phyloP scores from a whole-genome alignment of 2,113 vertebrate genomes.

The Anguilla rostrata region DNA sequence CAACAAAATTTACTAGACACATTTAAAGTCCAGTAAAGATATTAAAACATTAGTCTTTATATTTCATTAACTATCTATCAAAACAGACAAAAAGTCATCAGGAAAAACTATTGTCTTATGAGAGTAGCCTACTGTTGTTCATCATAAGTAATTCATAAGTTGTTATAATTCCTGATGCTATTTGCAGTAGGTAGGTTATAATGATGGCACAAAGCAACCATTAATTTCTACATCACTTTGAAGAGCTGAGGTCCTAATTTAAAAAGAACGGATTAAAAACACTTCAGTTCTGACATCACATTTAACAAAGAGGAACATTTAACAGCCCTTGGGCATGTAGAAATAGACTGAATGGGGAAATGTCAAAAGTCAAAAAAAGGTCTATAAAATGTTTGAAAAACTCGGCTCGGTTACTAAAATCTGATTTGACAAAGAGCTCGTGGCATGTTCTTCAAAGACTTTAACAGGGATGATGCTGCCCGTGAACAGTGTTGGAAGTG shows the following conservation, averaged over 20 bases:
- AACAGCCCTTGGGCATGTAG: not conserved
- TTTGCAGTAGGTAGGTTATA: not conserved
- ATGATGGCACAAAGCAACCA: not conserved
- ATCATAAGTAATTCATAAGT: not conserved
- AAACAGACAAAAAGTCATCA: not conserved
- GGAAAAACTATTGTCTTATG: not conserved
- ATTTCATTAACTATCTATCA: not conserved
- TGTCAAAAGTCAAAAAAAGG: not conserved
- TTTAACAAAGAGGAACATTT: not conserved
- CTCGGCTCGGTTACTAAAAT: not conserved
- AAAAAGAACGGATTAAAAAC: not conserved
- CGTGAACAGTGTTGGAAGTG: not conserved
- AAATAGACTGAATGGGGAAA: not conserved
- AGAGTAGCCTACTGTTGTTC: not conserved
- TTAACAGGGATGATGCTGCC: not conserved
- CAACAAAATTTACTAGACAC: not conserved
- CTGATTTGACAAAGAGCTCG: not conserved
- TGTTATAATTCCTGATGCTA: not conserved
- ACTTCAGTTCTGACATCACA: constrained; percentile 1
- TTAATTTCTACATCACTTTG: not conserved
- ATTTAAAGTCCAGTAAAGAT: not conserved
- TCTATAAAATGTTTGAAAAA: not conserved
- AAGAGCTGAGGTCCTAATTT: not conserved
- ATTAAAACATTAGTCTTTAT: not conserved
- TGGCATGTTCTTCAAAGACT: not conserved